Evolutionary conservation across 2,113 vertebrate species (phyloP).

Genomic region (Rhegmatorhina hoffmannsi): DNA sequence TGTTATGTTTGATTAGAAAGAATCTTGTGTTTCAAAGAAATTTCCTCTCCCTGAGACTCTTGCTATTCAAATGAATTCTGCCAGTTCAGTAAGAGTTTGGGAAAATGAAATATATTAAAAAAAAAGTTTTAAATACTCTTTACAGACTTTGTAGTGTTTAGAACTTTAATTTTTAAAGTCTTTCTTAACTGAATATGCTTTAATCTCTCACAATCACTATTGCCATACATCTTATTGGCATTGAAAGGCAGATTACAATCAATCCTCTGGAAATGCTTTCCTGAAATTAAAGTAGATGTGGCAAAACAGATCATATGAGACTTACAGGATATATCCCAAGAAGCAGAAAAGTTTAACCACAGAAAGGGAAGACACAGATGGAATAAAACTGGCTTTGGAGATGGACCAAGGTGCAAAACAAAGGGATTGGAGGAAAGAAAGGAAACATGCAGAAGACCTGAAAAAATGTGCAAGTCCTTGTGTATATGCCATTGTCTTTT

Average conservation of each 20-base stretch:
- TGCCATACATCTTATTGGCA: background rate
- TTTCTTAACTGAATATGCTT: background rate
- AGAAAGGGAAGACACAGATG: background rate
- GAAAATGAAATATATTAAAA: background rate
- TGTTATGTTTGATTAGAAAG: background rate
- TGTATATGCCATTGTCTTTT: background rate
- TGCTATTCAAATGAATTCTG: background rate
- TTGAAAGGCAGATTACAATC: fast-evolving
- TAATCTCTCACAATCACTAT: background rate
- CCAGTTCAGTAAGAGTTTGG: background rate
- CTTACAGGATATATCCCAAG: background rate
- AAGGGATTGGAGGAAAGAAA: fast-evolving
- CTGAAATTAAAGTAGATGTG: background rate
- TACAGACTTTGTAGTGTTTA: background rate
- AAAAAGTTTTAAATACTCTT: background rate
- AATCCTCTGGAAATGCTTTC: background rate
- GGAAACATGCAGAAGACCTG: background rate
- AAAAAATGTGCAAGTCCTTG: fast-evolving
- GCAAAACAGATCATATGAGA: background rate
- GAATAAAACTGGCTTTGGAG: background rate
- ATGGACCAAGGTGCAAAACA: fast-evolving
- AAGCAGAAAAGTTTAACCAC: background rate
- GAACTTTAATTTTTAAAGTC: background rate
- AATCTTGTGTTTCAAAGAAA: background rate
- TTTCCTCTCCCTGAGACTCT: background rate